A percentile compares a stretch with the other conserved stretches of the same genome.
These are phyloP conservation scores for Andrena fulva DNA, from an alignment of 2,888 invertebrate genomes.

Conservation along the genomic window DNA sequence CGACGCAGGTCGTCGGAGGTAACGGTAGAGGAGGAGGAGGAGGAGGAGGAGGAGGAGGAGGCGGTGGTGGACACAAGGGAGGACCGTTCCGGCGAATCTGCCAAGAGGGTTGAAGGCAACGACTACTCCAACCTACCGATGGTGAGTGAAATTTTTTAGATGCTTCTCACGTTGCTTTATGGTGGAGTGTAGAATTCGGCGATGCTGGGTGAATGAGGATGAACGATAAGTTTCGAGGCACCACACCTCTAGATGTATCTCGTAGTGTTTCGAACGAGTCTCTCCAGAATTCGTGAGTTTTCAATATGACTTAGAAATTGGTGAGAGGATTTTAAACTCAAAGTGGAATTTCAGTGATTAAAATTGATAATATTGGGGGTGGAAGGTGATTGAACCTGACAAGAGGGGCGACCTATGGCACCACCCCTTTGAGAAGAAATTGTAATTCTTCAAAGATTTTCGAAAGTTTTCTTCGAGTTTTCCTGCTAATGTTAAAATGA, in stretches of 20 bases:
- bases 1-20: conserved; percentile 63
- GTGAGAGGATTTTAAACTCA: too few relatives aligned
- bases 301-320: too few relatives aligned
- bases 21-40: conserved; percentile 68
- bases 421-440: neutral
- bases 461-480: neutral
- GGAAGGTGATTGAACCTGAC: too few relatives aligned
- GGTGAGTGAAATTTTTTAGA: conserved; percentile 62
- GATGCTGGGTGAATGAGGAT: neutral
- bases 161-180: neutral
- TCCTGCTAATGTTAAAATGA: neutral
- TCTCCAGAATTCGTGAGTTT: neutral
- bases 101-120: conserved; percentile 67
- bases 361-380: too few relatives aligned
- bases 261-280: neutral
- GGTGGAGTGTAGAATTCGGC: too few relatives aligned
- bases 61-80: conserved; percentile 69
- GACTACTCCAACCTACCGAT: conserved; percentile 71
- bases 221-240: neutral
- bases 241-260: neutral
- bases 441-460: too few relatives aligned
- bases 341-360: too few relatives aligned
- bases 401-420: too few relatives aligned
- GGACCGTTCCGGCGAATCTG: conserved; percentile 59
- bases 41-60: conserved; percentile 31